Evolutionary conservation across 53 echinoderm and acorn worm species (phyloP).

Genomic region (Paracentrotus lividus): DNA sequence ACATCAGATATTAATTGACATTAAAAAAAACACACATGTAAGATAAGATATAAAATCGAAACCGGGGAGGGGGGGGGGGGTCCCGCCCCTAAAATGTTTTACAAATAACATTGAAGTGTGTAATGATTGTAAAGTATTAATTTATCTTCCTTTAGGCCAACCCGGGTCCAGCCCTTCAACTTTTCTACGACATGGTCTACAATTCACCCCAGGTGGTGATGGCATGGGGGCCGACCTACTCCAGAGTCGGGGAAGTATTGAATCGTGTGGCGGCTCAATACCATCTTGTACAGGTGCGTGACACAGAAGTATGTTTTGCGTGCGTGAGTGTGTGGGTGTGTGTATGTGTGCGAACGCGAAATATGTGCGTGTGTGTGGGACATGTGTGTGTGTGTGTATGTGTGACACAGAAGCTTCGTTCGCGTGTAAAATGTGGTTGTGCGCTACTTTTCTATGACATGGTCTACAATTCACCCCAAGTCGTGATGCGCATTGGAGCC

Average conservation of each 20-base stretch:
- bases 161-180: conserved; percentile 65
- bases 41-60: no score
- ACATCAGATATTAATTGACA: no score
- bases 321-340: not conserved
- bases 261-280: conserved; percentile 76
- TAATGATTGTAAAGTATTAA: not conserved
- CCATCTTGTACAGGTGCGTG: conserved; percentile 79
- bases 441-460: conserved; percentile 74
- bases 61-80: not conserved
- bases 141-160: not conserved
- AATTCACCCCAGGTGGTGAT: conserved; percentile 74
- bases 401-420: no score
- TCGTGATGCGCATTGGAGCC: conserved; percentile 83
- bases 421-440: no score
- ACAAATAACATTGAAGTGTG: not conserved
- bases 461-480: conserved; percentile 73
- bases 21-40: no score
- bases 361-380: no score
- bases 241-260: conserved; percentile 73
- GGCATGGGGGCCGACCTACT: conserved; percentile 83
- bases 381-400: no score
- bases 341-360: no score
- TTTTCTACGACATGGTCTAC: conserved; percentile 79
- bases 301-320: not conserved
- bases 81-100: not conserved